Evolutionary conservation across 2,797 vertebrate species (phyloP).

Genomic region (Xerus rutilus): DNA sequence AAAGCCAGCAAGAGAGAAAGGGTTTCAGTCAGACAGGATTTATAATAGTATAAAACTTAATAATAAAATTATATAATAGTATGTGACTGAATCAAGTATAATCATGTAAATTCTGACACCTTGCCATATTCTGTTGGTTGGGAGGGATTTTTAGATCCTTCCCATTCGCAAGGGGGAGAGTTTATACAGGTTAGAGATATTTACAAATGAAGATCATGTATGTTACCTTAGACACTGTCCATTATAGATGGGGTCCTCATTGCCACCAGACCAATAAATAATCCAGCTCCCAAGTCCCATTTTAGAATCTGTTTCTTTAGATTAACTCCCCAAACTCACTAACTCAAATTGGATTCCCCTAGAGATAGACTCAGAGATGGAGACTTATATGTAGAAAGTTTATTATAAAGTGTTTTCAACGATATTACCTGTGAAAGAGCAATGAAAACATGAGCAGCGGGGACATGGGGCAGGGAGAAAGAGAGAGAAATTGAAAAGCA

Average conservation of each 20-base stretch:
- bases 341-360: background rate
- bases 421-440: background rate
- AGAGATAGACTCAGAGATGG: background rate
- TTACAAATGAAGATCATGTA: background rate
- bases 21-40: background rate
- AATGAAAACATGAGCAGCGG: background rate
- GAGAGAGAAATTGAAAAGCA: background rate
- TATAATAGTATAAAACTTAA: background rate
- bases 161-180: background rate
- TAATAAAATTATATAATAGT: background rate
- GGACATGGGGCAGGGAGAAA: background rate
- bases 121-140: background rate
- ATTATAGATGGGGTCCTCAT: background rate
- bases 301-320: conserved; percentile 22
- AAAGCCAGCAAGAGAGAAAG: background rate
- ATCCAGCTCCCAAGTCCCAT: background rate
- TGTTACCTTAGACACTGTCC: background rate
- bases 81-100: background rate
- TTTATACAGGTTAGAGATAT: background rate
- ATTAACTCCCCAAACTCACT: background rate
- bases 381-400: background rate
- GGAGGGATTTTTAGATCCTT: background rate
- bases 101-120: background rate
- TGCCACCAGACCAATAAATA: background rate
- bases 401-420: background rate